Percentiles rank a stretch among this genome's conserved stretches.
Conservation (phyloP, 2,113 vertebrate genomes). For the Melanerpes aurifrons region DNA sequence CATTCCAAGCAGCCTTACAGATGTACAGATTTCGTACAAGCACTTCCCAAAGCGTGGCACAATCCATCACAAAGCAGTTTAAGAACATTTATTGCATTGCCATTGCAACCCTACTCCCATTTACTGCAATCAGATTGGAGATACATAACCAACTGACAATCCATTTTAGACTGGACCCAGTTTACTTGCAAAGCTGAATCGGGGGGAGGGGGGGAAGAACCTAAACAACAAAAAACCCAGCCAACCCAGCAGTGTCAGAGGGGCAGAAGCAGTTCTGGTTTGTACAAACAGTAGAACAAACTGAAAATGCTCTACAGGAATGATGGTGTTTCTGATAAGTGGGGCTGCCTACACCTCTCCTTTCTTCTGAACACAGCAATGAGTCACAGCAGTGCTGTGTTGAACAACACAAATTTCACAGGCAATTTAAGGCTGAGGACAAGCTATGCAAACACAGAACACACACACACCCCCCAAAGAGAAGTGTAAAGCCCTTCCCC, state of each 20-base stretch:
- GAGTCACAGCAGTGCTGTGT: constrained; percentile 14
- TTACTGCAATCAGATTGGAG: constrained; percentile 57
- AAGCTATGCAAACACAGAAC: constrained; percentile 2
- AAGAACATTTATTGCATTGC: constrained; percentile 43
- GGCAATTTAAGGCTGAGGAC: background rate
- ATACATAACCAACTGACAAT: constrained; percentile 27
- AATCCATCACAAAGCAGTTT: constrained; percentile 50
- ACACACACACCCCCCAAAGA: background rate
- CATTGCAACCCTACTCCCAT: constrained; percentile 30
- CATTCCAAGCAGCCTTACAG: background rate
- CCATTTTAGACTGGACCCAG: background rate
- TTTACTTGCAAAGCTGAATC: constrained; percentile 11
- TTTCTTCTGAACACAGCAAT: constrained; percentile 39
- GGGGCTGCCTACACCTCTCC: constrained; percentile 5
- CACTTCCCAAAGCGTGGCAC: background rate
- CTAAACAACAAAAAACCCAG: background rate
- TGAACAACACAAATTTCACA: constrained; percentile 45
- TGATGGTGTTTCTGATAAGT: constrained; percentile 25
- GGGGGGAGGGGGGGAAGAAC: background rate
- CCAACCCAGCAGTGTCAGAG: background rate
- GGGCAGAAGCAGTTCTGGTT: constrained; percentile 15
- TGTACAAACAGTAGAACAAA: constrained; percentile 15
- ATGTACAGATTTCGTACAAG: constrained; percentile 45
- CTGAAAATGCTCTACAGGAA: background rate
- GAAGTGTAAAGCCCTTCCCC: background rate